These are phyloP conservation scores for Zhuqinia jingwanae DNA, from an alignment of 2,888 invertebrate species.

Conservation along the genomic window DNA sequence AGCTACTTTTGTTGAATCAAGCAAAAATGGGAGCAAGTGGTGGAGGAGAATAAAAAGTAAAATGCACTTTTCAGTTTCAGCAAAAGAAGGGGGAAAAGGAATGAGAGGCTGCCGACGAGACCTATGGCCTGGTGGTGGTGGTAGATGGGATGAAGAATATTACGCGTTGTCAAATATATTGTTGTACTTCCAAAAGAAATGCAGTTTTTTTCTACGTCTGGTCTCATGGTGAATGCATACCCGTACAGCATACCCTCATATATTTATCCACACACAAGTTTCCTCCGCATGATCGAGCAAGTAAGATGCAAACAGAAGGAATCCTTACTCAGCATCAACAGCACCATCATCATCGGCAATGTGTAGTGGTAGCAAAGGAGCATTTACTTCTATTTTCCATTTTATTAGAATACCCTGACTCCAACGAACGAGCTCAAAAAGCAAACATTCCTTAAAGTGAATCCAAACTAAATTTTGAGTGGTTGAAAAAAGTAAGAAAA, in stretches of 20 bases:
- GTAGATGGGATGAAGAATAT: not conserved
- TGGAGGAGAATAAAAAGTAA: not conserved
- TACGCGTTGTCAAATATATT: not conserved
- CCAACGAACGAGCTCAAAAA: not conserved
- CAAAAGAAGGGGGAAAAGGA: not conserved
- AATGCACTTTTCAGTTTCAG: not conserved
- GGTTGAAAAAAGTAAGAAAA: constrained; percentile 1
- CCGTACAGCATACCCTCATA: too few relatives aligned
- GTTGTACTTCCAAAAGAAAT: not conserved
- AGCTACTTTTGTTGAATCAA: constrained; percentile 37
- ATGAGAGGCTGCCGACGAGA: too few relatives aligned
- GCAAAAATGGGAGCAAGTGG: not conserved
- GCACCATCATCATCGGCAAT: not conserved
- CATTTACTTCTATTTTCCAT: not conserved
- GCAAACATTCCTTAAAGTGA: constrained; percentile 35
- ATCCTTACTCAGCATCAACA: not conserved
- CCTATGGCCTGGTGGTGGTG: too few relatives aligned
- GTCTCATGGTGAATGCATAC: not conserved
- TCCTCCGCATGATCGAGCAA: not conserved
- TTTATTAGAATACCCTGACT: constrained; percentile 6
- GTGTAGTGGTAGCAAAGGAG: not conserved
- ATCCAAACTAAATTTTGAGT: constrained; percentile 42
- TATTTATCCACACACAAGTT: not conserved
- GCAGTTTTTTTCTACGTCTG: not conserved
- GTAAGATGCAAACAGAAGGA: constrained; percentile 10